Percentiles rank a stretch among this genome's conserved stretches.
Conservation (phyloP, 2,888 invertebrate genomes). For the Folsomia manolachei region DNA sequence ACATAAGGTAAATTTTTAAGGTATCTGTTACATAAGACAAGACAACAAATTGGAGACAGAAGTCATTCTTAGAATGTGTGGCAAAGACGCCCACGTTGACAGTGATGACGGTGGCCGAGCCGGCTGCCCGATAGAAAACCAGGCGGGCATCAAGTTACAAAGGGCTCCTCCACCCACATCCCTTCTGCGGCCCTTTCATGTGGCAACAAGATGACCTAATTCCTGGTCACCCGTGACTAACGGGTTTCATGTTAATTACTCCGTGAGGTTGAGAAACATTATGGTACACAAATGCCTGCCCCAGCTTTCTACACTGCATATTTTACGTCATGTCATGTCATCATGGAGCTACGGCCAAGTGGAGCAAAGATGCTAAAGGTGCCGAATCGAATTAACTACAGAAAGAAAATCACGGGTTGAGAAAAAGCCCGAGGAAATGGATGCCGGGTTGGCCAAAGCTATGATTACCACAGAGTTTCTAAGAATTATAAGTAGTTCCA, state of each 20-base stretch:
- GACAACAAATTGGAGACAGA: conserved; percentile 40
- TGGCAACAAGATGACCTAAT: conserved; percentile 34
- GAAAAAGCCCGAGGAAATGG: no score
- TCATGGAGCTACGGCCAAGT: not conserved
- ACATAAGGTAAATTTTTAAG: no score
- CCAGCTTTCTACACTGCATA: not conserved
- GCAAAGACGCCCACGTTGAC: conserved; percentile 46
- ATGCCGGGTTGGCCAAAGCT: no score
- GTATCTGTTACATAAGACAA: conserved; percentile 29
- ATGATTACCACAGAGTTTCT: no score
- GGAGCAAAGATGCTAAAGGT: not conserved
- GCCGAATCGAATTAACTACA: not conserved
- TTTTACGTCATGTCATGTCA: not conserved
- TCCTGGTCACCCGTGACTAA: conserved; percentile 44
- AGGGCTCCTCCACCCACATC: conserved; percentile 27
- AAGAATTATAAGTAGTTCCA: no score
- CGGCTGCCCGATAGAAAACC: conserved; percentile 10
- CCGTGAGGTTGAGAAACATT: no score
- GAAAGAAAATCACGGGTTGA: no score
- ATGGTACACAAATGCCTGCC: not conserved
- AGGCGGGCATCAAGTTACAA: conserved; percentile 35
- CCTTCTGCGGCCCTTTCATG: conserved; percentile 29
- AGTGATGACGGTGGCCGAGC: conserved; percentile 37
- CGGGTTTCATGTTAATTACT: conserved; percentile 44
- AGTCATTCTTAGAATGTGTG: conserved; percentile 35